Percentiles rank a stretch among this genome's conserved stretches.
These are phyloP conservation scores for Drosophila infuscata DNA, from an alignment of 2,888 invertebrate species.

Conservation along the genomic window DNA sequence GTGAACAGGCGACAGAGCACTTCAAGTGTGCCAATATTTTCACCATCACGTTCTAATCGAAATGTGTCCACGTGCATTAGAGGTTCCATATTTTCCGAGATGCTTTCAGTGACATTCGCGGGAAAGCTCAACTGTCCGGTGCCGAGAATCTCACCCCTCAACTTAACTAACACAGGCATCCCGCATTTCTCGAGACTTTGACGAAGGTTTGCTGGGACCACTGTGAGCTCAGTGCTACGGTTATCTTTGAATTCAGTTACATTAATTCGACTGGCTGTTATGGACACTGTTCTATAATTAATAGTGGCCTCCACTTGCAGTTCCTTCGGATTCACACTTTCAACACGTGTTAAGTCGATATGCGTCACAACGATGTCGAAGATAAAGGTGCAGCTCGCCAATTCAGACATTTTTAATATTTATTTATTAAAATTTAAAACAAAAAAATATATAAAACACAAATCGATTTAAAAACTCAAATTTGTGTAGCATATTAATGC, in stretches of 20 bases:
- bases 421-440: background rate
- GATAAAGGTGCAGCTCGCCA: slow-evolving; percentile 39
- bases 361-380: slow-evolving; percentile 71
- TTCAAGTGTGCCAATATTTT: slow-evolving; percentile 56
- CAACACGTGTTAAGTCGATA: slow-evolving; percentile 40
- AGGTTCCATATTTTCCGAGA: slow-evolving; percentile 51
- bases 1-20: slow-evolving; percentile 60
- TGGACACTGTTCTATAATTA: slow-evolving; percentile 49
- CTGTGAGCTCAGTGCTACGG: slow-evolving; percentile 56
- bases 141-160: slow-evolving; percentile 57
- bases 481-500: background rate
- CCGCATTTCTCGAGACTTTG: slow-evolving; percentile 58
- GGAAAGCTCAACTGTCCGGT: slow-evolving; percentile 65
- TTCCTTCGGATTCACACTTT: slow-evolving; percentile 38
- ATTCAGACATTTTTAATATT: slow-evolving; percentile 1
- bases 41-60: slow-evolving; percentile 41
- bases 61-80: slow-evolving; percentile 55
- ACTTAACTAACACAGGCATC: slow-evolving; percentile 62
- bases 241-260: slow-evolving; percentile 71
- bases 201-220: slow-evolving; percentile 56
- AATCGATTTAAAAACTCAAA: background rate
- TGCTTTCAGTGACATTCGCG: slow-evolving; percentile 42
- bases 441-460: background rate
- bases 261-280: slow-evolving; percentile 76
- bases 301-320: slow-evolving; percentile 64